Conservation (phyloP, 2,113 vertebrate species). For the Pomatostomus ruficeps region DNA sequence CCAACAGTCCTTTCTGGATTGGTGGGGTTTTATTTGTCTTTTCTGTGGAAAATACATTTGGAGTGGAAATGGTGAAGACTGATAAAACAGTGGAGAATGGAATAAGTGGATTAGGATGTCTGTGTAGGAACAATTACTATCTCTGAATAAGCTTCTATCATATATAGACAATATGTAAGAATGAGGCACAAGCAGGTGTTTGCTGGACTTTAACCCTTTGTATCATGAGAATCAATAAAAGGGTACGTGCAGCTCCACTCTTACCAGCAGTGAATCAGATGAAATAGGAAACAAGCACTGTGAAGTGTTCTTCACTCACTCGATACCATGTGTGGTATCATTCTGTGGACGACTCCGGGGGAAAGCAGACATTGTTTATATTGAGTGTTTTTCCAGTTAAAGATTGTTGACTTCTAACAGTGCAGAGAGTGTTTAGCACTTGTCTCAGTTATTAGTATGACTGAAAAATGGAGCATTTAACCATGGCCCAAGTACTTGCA, state of each 20-base stretch:
- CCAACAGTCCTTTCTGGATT: background rate
- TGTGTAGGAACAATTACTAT: background rate
- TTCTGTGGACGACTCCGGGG: background rate
- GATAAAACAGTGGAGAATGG: background rate
- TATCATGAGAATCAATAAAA: background rate
- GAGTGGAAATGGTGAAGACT: background rate
- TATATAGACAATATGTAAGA: background rate
- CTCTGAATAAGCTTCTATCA: background rate
- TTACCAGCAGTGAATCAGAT: background rate
- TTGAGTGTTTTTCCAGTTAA: background rate
- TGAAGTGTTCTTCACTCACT: background rate
- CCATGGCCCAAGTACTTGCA: background rate
- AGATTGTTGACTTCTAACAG: background rate
- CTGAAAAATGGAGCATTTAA: background rate
- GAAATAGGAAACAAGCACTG: background rate
- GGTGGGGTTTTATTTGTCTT: background rate
- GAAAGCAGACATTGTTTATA: background rate
- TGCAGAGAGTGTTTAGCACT: background rate
- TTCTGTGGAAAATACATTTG: background rate
- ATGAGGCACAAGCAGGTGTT: background rate
- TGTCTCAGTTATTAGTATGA: background rate
- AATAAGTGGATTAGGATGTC: background rate
- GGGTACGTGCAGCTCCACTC: background rate
- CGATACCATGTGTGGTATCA: background rate
- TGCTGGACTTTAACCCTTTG: background rate